These are phyloP conservation scores for Cepaea hortensis DNA, from an alignment of 2,888 invertebrate genomes.

Conservation along the genomic window DNA sequence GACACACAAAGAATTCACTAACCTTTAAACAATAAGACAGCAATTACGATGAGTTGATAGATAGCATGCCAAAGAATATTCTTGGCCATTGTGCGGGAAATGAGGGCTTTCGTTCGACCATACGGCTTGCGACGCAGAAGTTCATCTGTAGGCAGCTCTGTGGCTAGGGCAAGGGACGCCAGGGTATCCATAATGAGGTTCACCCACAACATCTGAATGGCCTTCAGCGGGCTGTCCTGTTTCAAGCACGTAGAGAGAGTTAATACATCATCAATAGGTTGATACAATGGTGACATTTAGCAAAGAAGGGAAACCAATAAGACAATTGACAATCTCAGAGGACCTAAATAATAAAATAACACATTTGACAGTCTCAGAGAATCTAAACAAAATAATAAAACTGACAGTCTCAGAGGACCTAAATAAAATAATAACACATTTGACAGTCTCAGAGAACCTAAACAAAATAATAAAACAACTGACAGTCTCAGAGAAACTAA, in stretches of 20 bases:
- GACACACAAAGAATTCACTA: slow-evolving; percentile 68
- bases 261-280: neutral
- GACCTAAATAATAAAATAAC: too few species aligned
- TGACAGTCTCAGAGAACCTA: too few species aligned
- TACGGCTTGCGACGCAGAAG: slow-evolving; percentile 95
- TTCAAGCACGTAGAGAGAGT: slow-evolving; percentile 23
- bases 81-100: slow-evolving; percentile 99
- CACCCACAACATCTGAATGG: slow-evolving; percentile 99
- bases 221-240: slow-evolving; percentile 97
- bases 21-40: slow-evolving; percentile 95
- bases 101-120: slow-evolving; percentile 97
- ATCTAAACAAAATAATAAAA: too few species aligned
- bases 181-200: slow-evolving; percentile 99
- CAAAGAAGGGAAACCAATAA: too few species aligned
- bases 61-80: slow-evolving; percentile 98
- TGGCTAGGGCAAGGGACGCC: slow-evolving; percentile 96
- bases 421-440: too few species aligned
- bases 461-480: too few species aligned
- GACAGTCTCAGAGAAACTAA: too few species aligned
- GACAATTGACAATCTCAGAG: too few species aligned
- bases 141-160: slow-evolving; percentile 95
- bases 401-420: too few species aligned
- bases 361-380: too few species aligned
- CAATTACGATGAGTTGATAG: slow-evolving; percentile 96
- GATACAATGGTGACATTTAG: too few species aligned